Base-by-base conservation (phyloP, 2,888 invertebrate species). In the Meloe dianella region DNA sequence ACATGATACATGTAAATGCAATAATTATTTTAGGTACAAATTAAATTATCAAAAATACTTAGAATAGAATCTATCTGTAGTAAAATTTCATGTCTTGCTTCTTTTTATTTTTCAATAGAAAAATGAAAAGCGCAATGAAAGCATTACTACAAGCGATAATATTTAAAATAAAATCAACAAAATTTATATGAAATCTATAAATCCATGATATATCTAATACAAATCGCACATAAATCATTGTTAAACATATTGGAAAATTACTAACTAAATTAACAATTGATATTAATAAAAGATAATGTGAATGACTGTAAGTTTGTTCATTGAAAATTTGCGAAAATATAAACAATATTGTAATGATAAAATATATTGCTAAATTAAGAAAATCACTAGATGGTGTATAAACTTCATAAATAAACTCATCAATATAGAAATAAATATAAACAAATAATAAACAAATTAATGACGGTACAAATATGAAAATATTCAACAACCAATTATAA, bases 211-310 rank as follows among this genome's bases (percentile, higher is more conserved):
- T 54, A 35, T 68, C 68, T 17, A 68, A 61, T 63, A 63, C 66
- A 54, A 68, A 68, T 10, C 65, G 38, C 17, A 66, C n/a, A 60
- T 68, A 68, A 38, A 68, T 63, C n/a, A 61, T 63, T 9, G 64
- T 63, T 38, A 68, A 41, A 35, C 58, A 63, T n/a, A 63, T 41
- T 0, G 68, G 68, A 27, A 68, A 61, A 54, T 66, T 68, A 2
- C 65, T 68, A 30, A 68, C 41, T 60, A 68, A 60, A 58, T 66
- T 66, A 27, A 63, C 63, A 22, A 68, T 51, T 10, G 68, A 63
- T 51, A 68, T 58, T 61, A 66, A 47, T n/a, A 65, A 24, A 9
- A 63, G 61, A 22, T 63, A 65, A n/a, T 57, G 59, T 7, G 65
- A 47, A 6, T 56, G 30, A 12, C 57, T 61, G 12, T 59, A 30